These are phyloP conservation scores for Mnemiopsis leidyi DNA, from an alignment of 37 sponge, comb jelly and placozoan species.

Conservation along the genomic window DNA sequence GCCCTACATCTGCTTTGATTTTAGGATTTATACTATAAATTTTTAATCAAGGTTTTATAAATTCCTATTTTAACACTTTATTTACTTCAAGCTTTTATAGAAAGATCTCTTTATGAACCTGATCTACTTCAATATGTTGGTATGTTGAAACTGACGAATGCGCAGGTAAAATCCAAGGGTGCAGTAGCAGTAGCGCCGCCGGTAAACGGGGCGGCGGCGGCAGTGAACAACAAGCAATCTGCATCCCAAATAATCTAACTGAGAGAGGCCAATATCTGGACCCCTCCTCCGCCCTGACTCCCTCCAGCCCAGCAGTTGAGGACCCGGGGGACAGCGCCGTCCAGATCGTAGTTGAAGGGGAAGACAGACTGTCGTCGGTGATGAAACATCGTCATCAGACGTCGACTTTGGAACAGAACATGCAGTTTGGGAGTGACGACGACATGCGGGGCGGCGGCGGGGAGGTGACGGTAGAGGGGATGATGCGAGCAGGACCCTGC, in stretches of 20 bases:
- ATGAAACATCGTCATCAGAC: not conserved
- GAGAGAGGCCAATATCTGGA: not conserved
- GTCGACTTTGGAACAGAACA: not conserved
- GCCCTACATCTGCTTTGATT: no score
- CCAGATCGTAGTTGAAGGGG: not conserved
- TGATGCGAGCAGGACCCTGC: not conserved
- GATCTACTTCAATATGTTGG: no score
- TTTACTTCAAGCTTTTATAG: no score
- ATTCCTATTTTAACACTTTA: no score
- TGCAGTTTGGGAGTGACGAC: not conserved
- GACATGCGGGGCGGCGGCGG: not conserved
- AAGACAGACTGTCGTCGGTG: not conserved
- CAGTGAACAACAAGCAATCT: not conserved
- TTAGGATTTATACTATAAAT: no score
- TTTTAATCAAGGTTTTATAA: no score
- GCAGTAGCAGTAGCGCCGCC: not conserved
- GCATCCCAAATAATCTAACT: not conserved
- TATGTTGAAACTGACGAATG: no score
- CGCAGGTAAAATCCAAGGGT: not conserved
- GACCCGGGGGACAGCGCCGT: not conserved
- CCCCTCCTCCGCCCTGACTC: not conserved
- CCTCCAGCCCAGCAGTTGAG: not conserved
- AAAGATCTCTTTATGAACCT: no score
- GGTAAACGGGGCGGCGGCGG: not conserved
- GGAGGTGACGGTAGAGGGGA: no score